Conservation (phyloP, 2,888 invertebrate species). For the Neoaliturus tenellus region DNA sequence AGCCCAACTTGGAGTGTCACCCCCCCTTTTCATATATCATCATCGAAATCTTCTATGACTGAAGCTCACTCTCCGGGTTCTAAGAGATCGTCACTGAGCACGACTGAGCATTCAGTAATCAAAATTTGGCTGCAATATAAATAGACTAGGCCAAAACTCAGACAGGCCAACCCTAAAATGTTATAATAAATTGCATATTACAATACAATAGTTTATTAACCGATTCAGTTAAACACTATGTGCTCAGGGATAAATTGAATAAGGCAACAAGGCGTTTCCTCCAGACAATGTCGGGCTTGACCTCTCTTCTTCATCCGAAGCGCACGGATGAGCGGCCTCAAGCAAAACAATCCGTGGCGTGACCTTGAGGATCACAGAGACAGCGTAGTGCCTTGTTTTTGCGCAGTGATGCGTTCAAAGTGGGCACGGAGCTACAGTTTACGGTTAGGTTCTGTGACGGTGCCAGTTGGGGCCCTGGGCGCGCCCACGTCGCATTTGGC, state of each 20-base stretch:
- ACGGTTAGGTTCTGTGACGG: slow-evolving; percentile 15
- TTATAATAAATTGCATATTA: too few relatives aligned
- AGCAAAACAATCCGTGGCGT: not conserved
- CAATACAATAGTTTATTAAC: too few relatives aligned
- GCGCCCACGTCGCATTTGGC: not conserved
- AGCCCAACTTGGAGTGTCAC: too few relatives aligned
- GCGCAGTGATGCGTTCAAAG: slow-evolving; percentile 5
- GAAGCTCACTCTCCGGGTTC: too few relatives aligned
- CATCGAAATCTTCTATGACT: too few relatives aligned
- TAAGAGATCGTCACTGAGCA: too few relatives aligned
- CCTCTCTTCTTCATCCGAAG: not conserved
- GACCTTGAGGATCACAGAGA: not conserved
- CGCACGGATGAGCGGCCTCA: not conserved
- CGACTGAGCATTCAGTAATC: too few relatives aligned
- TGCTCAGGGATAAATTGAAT: too few relatives aligned
- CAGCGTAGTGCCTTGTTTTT: not conserved
- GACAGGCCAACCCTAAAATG: too few relatives aligned
- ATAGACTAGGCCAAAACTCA: too few relatives aligned
- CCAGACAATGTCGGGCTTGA: not conserved
- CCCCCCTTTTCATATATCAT: too few relatives aligned
- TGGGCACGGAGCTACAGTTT: not conserved
- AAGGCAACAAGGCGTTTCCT: not conserved
- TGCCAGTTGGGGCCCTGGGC: not conserved
- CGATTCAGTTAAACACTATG: not conserved
- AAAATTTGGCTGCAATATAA: too few relatives aligned